Evolutionary conservation across 1,140 invertebrate genomes (phyloP), one percentile per base, ranked within the genome.

Genomic region (Cyclargus thomasi): DNA sequence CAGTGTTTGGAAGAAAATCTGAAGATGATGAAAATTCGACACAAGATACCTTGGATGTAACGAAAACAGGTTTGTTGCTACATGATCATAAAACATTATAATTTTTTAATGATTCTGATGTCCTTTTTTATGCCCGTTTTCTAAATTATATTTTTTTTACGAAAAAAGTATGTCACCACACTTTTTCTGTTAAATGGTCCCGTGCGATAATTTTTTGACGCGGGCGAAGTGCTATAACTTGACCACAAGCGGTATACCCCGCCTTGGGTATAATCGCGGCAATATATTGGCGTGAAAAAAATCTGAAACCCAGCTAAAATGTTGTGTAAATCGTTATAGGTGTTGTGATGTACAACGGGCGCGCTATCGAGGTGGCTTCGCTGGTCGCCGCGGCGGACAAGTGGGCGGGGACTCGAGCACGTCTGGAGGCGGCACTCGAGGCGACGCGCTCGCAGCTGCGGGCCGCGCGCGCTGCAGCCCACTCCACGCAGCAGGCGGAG

Each of bases 321-420:
- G 14, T 47, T 8, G 3, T 47, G 39, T 47, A 47, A 47, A 14
- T 29, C 0, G 6, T 47, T 14, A 2, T 72, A 86, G 86, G 84
- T 10, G 63, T 88, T 59, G 83, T 88, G 62, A 75, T 71, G 74
- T 88, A 85, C 75, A 82, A 82, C 64, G 77, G 75, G 2, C 83
- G 86, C 16, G 74, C 86, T 64, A 74, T 88, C 29, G 83, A 85
- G 72, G 78, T 86, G 67, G 79, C 80, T 63, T 81, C 84, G 59
- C 70, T 84, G 65, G 77, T 88, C 53, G 70, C 70, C 22, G 76
- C 70, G 6, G 76, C 68, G n/a, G 74, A 75, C 57, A 76, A 79
- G 21, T 70, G 70, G 62, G 76, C 76, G 59, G 70, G 70, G 14
- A 67, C 65, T 65, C 81, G 81, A 21, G 73, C 74, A n/a, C 72